Base-by-base conservation (phyloP, 2,113 vertebrate species). In the Fulica atra region DNA sequence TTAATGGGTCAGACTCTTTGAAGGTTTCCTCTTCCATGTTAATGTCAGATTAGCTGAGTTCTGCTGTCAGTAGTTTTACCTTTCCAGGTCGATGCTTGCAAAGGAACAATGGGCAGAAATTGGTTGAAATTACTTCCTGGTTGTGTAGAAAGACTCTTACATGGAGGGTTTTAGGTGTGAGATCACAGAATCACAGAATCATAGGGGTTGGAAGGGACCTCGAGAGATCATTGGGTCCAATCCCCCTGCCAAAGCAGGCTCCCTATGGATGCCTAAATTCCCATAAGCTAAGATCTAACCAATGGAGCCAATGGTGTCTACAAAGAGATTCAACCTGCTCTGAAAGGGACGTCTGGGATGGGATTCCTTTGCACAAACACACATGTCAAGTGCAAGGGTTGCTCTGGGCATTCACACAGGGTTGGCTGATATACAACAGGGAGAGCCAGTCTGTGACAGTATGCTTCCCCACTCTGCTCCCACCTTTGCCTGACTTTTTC, bases 1-100 rank as follows among this genome's bases (percentile, higher is more conserved):
- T 94, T 92, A 96, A 91, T 86, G 56, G 94, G 70, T 91, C 86
- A 89, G 61, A 35, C 53, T 81, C 78, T n/a, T 3, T 89, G 64
- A 84, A 87, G 50, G 13, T 56, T 89, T 74, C 61, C 48, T 50
- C 65, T 66, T 93, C 70, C 74, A 0, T 28, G 21, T 17, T 40
- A n/a, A 44, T 31, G 40, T 65, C 63, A 78, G 80, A 91, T 91
- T 81, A 91, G 35, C 35, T 64, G 44, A 65, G 11, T 50, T 24
- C 51, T 44, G 61, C 61, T 95, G 24, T 71, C 61, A 42, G 50
- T 50, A 59, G 20, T 18, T 71, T 84, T 69, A 71, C 53, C 61
- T 96, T 96, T 84, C 84, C 81, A 63, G 15, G 44, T 4, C 79
- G n/a, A 18, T 85, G 57, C 12, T 9, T 53, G 17, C 31, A 48